Evolutionary conservation across 2,113 vertebrate species (phyloP).

Genomic region (Stegostoma tigrinum): DNA sequence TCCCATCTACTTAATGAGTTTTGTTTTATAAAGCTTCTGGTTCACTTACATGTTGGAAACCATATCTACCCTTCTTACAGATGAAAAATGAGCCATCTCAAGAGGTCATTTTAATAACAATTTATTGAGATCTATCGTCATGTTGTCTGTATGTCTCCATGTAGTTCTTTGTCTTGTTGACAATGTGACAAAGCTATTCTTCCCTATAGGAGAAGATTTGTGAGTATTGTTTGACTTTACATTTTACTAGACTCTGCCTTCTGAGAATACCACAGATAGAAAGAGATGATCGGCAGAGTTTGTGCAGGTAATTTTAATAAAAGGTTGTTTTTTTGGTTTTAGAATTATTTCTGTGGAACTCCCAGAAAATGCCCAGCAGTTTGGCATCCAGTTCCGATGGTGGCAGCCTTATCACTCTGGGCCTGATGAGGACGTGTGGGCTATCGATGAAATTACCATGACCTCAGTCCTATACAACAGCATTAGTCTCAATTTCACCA

Average conservation of each 20-base stretch:
- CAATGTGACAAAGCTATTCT: neutral
- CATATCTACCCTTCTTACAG: neutral
- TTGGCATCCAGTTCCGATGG: slow-evolving; percentile 96
- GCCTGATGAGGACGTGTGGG: slow-evolving; percentile 89
- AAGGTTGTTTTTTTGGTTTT: slow-evolving; percentile 28
- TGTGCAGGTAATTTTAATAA: neutral
- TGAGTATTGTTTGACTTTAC: neutral
- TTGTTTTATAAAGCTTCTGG: neutral
- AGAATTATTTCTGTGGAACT: slow-evolving; percentile 95
- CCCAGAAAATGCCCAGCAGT: slow-evolving; percentile 77
- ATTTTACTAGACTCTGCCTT: neutral
- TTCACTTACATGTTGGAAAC: neutral
- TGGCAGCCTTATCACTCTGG: slow-evolving; percentile 97
- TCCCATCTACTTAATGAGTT: neutral
- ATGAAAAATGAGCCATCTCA: neutral
- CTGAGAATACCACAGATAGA: neutral
- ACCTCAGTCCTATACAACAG: slow-evolving; percentile 93
- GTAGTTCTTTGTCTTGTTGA: neutral
- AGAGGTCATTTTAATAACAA: neutral
- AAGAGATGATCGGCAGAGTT: neutral
- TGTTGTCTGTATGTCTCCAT: neutral
- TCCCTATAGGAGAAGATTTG: neutral
- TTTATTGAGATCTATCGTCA: neutral
- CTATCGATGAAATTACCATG: slow-evolving; percentile 95
- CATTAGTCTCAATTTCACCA: slow-evolving; percentile 93